A percentile compares a stretch with the other conserved stretches of the same genome.
Evolutionary conservation across 1,140 invertebrate species (phyloP).

Genomic region (Calliphora vicina): DNA sequence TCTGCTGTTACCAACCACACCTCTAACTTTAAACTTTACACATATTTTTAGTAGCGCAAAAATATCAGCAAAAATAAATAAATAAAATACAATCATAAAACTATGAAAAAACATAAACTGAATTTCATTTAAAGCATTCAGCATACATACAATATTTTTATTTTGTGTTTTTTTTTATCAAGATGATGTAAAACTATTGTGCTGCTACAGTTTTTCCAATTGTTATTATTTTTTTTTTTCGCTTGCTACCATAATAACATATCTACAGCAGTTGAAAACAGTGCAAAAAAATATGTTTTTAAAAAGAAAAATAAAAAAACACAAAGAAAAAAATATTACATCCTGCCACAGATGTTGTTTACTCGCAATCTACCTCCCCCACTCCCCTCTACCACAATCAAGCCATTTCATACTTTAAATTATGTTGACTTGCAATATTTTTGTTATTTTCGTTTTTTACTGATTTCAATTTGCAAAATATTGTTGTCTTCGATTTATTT

Average conservation of each 20-base stretch:
- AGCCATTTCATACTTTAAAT: background rate
- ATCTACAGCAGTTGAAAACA: too few relatives aligned
- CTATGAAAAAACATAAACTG: too few relatives aligned
- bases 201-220: background rate
- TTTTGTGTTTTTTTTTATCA: background rate
- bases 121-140: too few relatives aligned
- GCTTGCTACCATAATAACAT: too few relatives aligned
- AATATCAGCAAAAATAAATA: too few relatives aligned
- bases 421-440: conserved; percentile 13
- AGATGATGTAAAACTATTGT: background rate
- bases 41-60: too few relatives aligned
- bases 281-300: background rate
- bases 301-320: background rate
- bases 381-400: background rate
- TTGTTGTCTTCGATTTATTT: background rate
- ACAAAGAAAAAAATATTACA: background rate
- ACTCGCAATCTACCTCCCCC: too few relatives aligned
- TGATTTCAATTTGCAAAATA: background rate
- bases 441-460: background rate
- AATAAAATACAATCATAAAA: too few relatives aligned
- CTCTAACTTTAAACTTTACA: too few relatives aligned
- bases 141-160: too few relatives aligned
- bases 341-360: background rate
- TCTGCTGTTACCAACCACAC: too few relatives aligned
- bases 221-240: background rate